Base-by-base conservation (phyloP, 2,797 vertebrate species). In the Sparus aurata region DNA sequence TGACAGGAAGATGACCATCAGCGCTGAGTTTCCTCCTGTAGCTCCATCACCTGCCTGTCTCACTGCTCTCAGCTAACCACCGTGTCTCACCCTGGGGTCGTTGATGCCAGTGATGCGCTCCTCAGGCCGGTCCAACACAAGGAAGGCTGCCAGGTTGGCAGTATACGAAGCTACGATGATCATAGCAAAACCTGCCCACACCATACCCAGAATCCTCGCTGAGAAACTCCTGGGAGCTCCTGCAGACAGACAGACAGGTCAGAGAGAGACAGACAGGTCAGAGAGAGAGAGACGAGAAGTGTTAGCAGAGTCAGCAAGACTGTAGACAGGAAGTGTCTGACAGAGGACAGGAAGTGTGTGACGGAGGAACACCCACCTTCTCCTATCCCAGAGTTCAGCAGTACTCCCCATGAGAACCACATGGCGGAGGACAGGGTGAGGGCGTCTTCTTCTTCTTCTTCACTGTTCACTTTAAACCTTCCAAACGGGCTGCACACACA, bases 331-430 rank as follows among this genome's bases (percentile, higher is more conserved):
- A n/a, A 6, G 12, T 18, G 25, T 43, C 22, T 2, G 8, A 38
- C 16, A 30, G 30, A 5, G 30, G 30, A 34, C 30, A 43, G 10
- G 13, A n/a, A 4, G 7, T 20, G 12, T 27, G 30, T 1, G 8
- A 1, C 6, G 15, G 4, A 52, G 18, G 34, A 46, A 1, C 23
- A 67, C 59, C 22, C 66, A 99, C 97, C 98, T 97, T 99, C 98
- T 92, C 98, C 98, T 0, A 99, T 99, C 85, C 98, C 98, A 1
- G 98, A 99, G 91, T 99, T 99, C 89, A 99, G 94, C 83, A 99
- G 95, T 60, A 99, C 98, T 76, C 98, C 98, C 98, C 98, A 99
- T 71, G 98, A 99, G 93, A 99, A 99, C 98, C 98, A 99, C 98
- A 99, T 99, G 85, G 98, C 98, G 0, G 98, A 99, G 67, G 98